Evolutionary conservation across 2,113 vertebrate genomes (phyloP), one percentile per base, ranked within the genome.

Genomic region (Dasyprocta punctata): DNA sequence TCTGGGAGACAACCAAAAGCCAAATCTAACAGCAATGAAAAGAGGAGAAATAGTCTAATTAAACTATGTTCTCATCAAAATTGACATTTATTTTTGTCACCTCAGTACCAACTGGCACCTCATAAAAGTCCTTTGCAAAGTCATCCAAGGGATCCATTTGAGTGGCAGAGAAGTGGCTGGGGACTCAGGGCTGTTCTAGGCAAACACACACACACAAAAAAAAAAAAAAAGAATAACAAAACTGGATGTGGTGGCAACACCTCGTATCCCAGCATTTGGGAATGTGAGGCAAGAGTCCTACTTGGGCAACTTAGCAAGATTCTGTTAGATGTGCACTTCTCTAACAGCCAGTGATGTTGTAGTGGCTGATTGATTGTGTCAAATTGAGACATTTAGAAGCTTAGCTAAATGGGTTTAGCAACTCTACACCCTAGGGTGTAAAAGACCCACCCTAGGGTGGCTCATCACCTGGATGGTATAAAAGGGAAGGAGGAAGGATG

Each of bases 41-140:
- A 17, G 58, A 30, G 4, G 1, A 7, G 11, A 54, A 80, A 69
- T 26, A 65, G 65, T 77, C 78, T 65, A 92, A 87, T 84, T 30
- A 92, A 49, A 83, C 41, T 82, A 8, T 56, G 49, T 60, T 90
- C 69, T 75, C 30, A 0, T 90, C 77, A 94, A 61, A 90, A 33
- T n/a, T 4, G 87, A 71, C 22, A 80, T 93, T 88, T 88, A 78
- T 85, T 71, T 49, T 47, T 90, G 61, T 90, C 56, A 92, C 49
- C 49, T 44, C 63, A 67, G 12, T 9, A 86, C 30, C 49, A 90
- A 60, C 36, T 47, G 69, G n/a, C n/a, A 73, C 38, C n/a, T 41
- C 69, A 24, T 41, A 41, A 73, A 41, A 47, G 73, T 44, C 73
- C 73, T 77, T 47, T 28, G 69, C 11, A 22, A 96, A 71, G 9